Conservation (phyloP, 2,888 invertebrate species). For the Dusona sp. region DNA sequence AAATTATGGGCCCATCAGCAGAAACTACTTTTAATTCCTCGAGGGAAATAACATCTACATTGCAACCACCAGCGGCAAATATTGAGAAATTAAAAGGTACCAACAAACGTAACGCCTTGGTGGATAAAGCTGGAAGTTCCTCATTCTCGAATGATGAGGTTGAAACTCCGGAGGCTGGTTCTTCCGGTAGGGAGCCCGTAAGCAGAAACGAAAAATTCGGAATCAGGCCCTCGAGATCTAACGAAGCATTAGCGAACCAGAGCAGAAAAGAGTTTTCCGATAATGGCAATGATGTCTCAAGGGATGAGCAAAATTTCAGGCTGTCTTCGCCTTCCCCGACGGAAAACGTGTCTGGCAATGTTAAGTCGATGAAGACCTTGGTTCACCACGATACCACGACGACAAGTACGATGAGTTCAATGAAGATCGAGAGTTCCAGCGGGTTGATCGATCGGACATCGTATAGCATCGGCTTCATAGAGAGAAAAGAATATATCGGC, state of each 20-base stretch:
- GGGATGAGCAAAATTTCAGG: conserved; percentile 36
- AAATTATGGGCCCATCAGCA: conserved; percentile 28
- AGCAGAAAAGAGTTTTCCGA: conserved; percentile 43
- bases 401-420: conserved; percentile 47
- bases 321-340: conserved; percentile 8
- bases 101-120: not conserved
- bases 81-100: conserved; percentile 24
- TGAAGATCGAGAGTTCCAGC: conserved; percentile 50
- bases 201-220: conserved; percentile 18
- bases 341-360: conserved; percentile 10
- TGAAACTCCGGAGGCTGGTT: not conserved
- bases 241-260: not conserved
- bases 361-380: conserved; percentile 32
- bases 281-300: conserved; percentile 26
- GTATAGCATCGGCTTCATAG: conserved; percentile 8
- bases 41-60: not conserved
- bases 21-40: conserved; percentile 34
- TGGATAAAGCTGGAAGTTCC: conserved; percentile 12
- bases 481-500: not conserved
- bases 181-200: not conserved
- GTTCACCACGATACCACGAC: conserved; percentile 10
- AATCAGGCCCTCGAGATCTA: conserved; percentile 10
- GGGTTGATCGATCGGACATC: conserved; percentile 28
- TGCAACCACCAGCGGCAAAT: not conserved
- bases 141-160: not conserved